Evolutionary conservation across 2,888 invertebrate species (phyloP), one percentile per base, ranked within the genome.

Genomic region (Cryptophagus acutangulus): DNA sequence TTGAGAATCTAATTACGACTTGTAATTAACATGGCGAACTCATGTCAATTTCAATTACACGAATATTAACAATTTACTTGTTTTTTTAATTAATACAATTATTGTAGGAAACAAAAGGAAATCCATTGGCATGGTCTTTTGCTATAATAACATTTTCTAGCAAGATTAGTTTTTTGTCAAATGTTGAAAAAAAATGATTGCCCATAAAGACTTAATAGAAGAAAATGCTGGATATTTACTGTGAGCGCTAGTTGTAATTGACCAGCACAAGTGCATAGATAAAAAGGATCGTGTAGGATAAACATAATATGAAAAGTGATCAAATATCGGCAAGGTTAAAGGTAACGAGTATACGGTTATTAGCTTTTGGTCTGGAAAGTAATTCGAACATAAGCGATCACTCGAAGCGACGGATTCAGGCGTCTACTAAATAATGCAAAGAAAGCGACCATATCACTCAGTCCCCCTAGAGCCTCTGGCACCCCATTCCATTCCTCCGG

Each of bases 11-110:
- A 65, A 66, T 63, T 66, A 66, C 59, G 52, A 56, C 48, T 55
- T 49, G 55, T 61, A 63, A 66, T 66, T 63, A 65, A 65, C 63
- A 62, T 62, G 57, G 57, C 55, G 52, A 58, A 61, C 58, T 57
- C 59, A 59, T 65, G 66, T 64, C 64, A 62, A 63, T 62, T 65
- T 65, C 63, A 65, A 63, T 65, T 65, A 63, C 53, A 59, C 53
- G 58, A 59, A 62, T 61, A 61, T 63, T 59, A 59, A 57, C 56
- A 54, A 54, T 56, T 58, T 52, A 50, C 43, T 53, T 42, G 43
- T 52, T 52, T 49, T 52, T 51, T 46, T 36, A 42, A 15, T 16
- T 3, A n/a, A 12, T 26, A 6, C n/a, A 6, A n/a, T n/a, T n/a
- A n/a, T n/a, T n/a, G n/a, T n/a, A n/a, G n/a, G n/a, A n/a, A n/a